phyloP scores from a whole-genome alignment of 1,140 invertebrate genomes.

The Drosophila kohkoa region DNA sequence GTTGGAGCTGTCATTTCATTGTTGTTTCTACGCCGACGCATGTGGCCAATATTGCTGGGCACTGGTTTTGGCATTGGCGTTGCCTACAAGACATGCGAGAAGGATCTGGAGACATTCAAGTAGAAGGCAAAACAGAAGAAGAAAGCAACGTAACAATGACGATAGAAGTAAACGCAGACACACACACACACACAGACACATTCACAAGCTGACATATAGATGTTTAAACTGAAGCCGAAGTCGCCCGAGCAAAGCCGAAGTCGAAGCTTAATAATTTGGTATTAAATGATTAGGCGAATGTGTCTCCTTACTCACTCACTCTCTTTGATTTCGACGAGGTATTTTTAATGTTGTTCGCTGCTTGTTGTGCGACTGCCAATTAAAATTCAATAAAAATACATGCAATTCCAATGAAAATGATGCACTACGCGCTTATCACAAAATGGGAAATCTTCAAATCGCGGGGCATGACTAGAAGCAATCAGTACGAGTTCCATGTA shows the following conservation, averaged over 20 bases:
- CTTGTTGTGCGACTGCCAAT: constrained; percentile 58
- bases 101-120: constrained; percentile 86
- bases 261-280: neutral
- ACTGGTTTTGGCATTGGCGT: constrained; percentile 91
- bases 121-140: neutral
- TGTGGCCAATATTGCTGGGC: constrained; percentile 90
- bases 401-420: constrained; percentile 78
- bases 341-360: constrained; percentile 28
- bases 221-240: too few species aligned
- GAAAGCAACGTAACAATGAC: neutral
- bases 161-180: neutral
- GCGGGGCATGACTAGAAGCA: constrained; percentile 84
- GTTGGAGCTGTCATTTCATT: constrained; percentile 89
- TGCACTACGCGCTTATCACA: constrained; percentile 61
- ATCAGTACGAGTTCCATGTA: constrained; percentile 85
- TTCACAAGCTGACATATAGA: too few species aligned
- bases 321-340: neutral
- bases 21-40: constrained; percentile 88
- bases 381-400: constrained; percentile 81
- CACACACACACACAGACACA: neutral
- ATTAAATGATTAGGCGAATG: neutral
- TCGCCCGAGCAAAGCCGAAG: neutral
- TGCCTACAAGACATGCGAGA: constrained; percentile 91
- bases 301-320: neutral
- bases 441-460: constrained; percentile 76